These are phyloP conservation scores for Kryphioiulus occultus DNA, from an alignment of 2,888 invertebrate species.

Conservation along the genomic window DNA sequence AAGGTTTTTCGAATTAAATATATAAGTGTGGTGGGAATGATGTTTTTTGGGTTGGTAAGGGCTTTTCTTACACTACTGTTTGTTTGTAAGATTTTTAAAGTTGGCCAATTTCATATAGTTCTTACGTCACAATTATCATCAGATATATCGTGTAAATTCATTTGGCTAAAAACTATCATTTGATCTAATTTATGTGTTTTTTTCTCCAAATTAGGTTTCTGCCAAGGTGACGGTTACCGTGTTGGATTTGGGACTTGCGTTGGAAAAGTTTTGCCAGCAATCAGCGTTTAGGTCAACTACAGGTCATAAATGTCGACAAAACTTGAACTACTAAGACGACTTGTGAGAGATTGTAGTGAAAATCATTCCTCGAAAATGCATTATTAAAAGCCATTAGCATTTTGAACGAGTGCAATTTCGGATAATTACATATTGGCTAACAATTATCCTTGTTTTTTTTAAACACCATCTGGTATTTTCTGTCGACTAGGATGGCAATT, in stretches of 20 bases:
- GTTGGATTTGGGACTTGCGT: conserved; percentile 93
- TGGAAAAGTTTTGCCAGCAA: conserved; percentile 80
- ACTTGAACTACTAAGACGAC: not conserved
- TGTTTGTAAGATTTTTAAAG: no score
- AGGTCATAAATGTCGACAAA: not conserved
- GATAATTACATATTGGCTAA: conserved; percentile 27
- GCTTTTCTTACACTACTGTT: no score
- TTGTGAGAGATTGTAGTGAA: not conserved
- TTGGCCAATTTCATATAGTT: no score
- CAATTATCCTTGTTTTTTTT: conserved; percentile 20
- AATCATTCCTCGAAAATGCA: not conserved
- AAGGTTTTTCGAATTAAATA: no score
- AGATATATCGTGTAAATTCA: no score
- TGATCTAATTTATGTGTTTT: not conserved
- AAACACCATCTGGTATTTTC: conserved; percentile 12
- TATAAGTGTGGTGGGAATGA: no score
- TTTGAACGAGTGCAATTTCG: not conserved
- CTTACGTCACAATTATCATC: no score
- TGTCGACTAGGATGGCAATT: not conserved
- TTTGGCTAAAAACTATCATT: no score
- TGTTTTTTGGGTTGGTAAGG: no score
- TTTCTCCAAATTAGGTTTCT: conserved; percentile 70
- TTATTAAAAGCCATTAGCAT: not conserved
- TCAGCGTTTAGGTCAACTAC: not conserved
- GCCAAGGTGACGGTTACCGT: conserved; percentile 77